Conservation (phyloP, 2,888 invertebrate genomes). For the Nipponacmea schrenckii region DNA sequence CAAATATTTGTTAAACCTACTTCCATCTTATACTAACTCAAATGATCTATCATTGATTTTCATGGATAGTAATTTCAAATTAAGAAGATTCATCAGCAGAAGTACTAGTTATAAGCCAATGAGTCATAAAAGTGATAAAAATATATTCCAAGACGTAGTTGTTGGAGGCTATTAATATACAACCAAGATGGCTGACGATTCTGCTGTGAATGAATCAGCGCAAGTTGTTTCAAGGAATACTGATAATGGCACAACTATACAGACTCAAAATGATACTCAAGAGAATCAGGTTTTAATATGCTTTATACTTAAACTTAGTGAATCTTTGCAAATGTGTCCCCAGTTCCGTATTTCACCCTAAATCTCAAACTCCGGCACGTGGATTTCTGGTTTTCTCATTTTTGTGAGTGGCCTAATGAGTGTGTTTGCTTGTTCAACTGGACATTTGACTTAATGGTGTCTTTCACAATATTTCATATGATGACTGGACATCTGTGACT, state of each 20-base stretch:
- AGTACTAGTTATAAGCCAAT: not conserved
- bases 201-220: slow-evolving; percentile 19
- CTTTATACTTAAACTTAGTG: not conserved
- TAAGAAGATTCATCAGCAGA: no score
- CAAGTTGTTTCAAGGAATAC: slow-evolving; percentile 15
- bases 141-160: not conserved
- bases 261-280: slow-evolving; percentile 23
- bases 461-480: no score
- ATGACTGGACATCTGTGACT: no score
- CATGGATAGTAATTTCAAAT: no score
- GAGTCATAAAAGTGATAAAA: not conserved
- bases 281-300: slow-evolving; percentile 14
- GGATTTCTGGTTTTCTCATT: no score
- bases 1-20: not conserved
- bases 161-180: slow-evolving; percentile 7
- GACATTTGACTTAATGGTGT: no score
- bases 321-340: not conserved
- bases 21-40: no score
- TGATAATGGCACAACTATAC: slow-evolving; percentile 11
- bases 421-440: no score
- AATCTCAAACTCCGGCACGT: not conserved
- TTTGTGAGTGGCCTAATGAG: no score
- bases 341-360: slow-evolving; percentile 6
- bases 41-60: no score
- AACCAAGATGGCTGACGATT: slow-evolving; percentile 43